Evolutionary conservation across 2,888 invertebrate genomes (phyloP).

Genomic region (Andrena bucephala): DNA sequence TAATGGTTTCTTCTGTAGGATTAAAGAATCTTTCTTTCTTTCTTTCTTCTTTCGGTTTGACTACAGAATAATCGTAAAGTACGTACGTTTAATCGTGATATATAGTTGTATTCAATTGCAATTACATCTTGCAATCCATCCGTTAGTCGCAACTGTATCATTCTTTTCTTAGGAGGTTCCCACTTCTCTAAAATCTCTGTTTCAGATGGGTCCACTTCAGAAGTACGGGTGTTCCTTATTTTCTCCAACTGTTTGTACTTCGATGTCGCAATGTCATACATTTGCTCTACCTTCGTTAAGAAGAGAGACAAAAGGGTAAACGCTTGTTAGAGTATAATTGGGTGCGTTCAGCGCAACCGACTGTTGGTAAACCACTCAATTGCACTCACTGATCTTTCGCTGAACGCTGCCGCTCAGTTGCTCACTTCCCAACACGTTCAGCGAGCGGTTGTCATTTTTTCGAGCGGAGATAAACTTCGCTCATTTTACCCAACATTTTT

Average conservation of each 20-base stretch:
- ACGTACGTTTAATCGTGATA: conserved; percentile 86
- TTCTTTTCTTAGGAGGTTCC: conserved; percentile 88
- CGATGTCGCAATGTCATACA: conserved; percentile 83
- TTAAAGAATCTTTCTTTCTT: too few species aligned
- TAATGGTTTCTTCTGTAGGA: not conserved
- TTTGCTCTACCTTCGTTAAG: conserved; percentile 81
- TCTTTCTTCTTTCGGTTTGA: conserved; percentile 74
- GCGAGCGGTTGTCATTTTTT: too few species aligned
- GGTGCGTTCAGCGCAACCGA: too few species aligned
- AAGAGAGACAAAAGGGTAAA: not conserved
- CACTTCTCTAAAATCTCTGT: conserved; percentile 86
- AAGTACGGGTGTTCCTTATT: conserved; percentile 84
- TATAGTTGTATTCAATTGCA: conserved; percentile 90
- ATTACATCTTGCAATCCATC: conserved; percentile 90
- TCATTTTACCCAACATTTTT: too few species aligned
- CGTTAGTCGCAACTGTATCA: conserved; percentile 90
- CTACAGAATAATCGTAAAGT: not conserved
- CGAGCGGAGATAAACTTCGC: too few species aligned
- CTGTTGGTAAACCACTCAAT: too few species aligned
- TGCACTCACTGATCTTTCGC: too few species aligned
- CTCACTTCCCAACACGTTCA: too few species aligned
- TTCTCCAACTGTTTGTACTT: conserved; percentile 84
- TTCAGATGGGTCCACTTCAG: conserved; percentile 86
- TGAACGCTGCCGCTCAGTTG: too few species aligned
- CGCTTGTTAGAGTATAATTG: too few species aligned